Base-by-base conservation (phyloP, 2,888 invertebrate genomes). In the Chloroclysta siterata region DNA sequence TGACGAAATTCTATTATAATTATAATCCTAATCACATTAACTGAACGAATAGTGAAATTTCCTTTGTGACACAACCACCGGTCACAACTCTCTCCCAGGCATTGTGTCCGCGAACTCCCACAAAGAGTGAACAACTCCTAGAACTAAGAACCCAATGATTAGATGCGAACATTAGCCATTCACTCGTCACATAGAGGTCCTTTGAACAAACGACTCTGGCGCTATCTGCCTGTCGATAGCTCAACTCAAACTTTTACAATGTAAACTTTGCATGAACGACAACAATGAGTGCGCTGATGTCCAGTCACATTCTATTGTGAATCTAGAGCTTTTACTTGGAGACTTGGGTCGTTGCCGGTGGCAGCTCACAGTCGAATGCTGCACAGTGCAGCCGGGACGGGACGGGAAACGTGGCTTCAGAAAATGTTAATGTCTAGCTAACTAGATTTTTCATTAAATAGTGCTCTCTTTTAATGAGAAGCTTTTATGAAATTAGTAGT, bases 221-320 rank as follows among this genome's bases (percentile, higher is more conserved):
- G 81, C 79, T 90, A 90, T 89, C 89, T 75, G 79, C 77, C 71
- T 78, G 87, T 83, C 89, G 85, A 89, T 88, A 84, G 81, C 87
- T 90, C 86, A 85, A 81, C 87, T 90, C 85, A 85, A 91, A 91
- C 88, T 91, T 91, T 87, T 73, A 90, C 90, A 89, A 90, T 84
- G 76, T 81, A 76, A 89, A 90, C 89, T 90, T 89, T 76, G 81
- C 79, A 81, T 82, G 85, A 83, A 84, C 82, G 81, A 70, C 71
- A 79, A 81, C 90, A 90, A 90, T 71, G 74, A 51, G 14, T 36
- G 36, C 33, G 33, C 22, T 48, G 86, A 85, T 82, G 86, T 82
- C 78, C 79, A 80, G 75, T 81, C 81, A 79, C 77, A 78, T 73
- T 17, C 77, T 64, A 82, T 85, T 86, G 83, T 82, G 63, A 65